These are phyloP conservation scores for Cheiracanthium punctorium DNA, from an alignment of 2,888 invertebrate species.

Conservation along the genomic window DNA sequence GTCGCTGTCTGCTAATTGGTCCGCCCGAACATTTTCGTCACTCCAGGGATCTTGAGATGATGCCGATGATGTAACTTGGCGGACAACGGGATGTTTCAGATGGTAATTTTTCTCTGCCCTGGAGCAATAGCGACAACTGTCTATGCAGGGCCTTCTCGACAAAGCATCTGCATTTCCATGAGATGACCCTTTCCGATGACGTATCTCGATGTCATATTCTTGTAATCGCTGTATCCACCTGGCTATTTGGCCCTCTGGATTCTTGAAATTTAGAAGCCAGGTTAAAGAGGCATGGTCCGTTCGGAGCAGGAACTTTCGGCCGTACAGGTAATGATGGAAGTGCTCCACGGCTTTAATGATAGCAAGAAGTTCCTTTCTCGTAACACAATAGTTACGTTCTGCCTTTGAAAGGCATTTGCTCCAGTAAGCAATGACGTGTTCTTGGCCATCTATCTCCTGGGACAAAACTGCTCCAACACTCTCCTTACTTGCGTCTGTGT, in stretches of 20 bases:
- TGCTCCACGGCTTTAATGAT: conserved; percentile 29
- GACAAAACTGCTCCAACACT: not conserved
- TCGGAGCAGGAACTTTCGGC: conserved; percentile 13
- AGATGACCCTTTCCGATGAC: not conserved
- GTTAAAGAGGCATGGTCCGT: conserved; percentile 16
- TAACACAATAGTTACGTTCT: conserved; percentile 13
- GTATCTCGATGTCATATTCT: not conserved
- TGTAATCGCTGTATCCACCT: not conserved
- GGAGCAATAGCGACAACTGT: too few relatives aligned
- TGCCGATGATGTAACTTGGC: not conserved
- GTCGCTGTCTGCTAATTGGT: not conserved
- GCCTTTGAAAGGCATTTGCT: conserved; percentile 2
- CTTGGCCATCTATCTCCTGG: conserved; percentile 3
- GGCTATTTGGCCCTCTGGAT: not conserved
- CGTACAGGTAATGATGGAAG: conserved; percentile 34
- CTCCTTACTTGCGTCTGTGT: conserved; percentile 14
- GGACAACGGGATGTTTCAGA: not conserved
- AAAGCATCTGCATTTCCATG: not conserved
- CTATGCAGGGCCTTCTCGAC: not conserved
- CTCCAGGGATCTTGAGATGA: not conserved
- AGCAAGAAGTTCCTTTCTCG: not conserved
- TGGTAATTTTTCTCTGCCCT: not conserved
- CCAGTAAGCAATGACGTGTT: conserved; percentile 20
- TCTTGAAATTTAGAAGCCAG: not conserved
- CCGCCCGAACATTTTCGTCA: not conserved